These are phyloP conservation scores for Otocyon megalotis DNA, from an alignment of 2,113 vertebrate species.

Conservation along the genomic window DNA sequence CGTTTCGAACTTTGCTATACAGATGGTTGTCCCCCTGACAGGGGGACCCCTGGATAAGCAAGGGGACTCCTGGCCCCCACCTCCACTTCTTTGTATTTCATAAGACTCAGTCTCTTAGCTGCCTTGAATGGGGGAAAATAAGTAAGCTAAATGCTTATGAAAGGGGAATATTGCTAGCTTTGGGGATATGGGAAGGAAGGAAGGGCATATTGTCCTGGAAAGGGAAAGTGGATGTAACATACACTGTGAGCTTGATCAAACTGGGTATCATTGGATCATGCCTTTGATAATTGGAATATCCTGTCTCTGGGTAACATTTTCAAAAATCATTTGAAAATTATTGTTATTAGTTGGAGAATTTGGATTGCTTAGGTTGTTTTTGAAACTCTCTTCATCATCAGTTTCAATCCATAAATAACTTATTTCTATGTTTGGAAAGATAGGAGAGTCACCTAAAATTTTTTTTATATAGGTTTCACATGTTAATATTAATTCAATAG, in stretches of 20 bases:
- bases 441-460: not conserved
- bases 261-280: not conserved
- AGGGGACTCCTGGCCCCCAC: not conserved
- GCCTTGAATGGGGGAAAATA: not conserved
- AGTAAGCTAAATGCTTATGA: not conserved
- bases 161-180: not conserved
- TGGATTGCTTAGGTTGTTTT: not conserved
- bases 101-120: not conserved
- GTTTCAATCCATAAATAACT: not conserved
- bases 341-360: not conserved
- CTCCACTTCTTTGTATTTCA: not conserved
- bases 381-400: not conserved
- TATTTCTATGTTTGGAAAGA: not conserved
- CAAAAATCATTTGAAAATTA: conserved; percentile 21
- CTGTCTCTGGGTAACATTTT: not conserved
- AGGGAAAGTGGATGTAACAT: not conserved
- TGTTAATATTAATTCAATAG: not conserved
- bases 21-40: not conserved
- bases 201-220: not conserved
- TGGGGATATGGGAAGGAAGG: not conserved
- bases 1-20: not conserved
- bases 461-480: not conserved
- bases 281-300: not conserved
- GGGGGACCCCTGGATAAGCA: not conserved
- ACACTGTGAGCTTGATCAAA: not conserved